Conservation (phyloP, 2,888 invertebrate species). For the Parasteatoda lunata region DNA sequence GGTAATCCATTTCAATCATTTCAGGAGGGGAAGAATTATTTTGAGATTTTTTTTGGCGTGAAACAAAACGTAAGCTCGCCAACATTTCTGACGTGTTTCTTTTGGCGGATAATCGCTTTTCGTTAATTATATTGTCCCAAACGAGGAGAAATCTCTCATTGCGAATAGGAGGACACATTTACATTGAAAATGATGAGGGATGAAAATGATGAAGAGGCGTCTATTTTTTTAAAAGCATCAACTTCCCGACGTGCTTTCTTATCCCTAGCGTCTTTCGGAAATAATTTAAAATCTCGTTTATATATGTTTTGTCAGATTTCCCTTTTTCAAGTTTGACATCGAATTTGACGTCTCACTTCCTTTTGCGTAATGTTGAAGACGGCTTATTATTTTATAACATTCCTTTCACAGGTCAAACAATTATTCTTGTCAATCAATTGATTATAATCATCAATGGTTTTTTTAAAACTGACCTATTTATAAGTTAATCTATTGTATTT, state of each 20-base stretch:
- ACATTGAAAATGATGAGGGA: not conserved
- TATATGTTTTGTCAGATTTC: too few species aligned
- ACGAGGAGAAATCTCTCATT: slow-evolving; percentile 2
- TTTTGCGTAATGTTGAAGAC: too few species aligned
- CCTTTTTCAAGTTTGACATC: too few species aligned
- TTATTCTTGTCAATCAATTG: too few species aligned
- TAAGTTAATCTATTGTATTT: too few species aligned
- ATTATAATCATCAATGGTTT: too few species aligned
- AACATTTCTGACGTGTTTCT: not conserved
- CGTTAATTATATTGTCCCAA: slow-evolving; percentile 5
- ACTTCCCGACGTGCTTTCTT: not conserved
- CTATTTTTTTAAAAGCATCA: not conserved
- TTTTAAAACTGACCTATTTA: too few species aligned
- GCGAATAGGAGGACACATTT: not conserved
- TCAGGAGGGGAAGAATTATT: not conserved
- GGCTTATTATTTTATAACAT: too few species aligned
- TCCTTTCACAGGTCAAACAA: too few species aligned
- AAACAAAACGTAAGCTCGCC: not conserved
- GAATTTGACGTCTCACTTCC: too few species aligned
- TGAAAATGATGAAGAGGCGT: not conserved
- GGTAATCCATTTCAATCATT: slow-evolving; percentile 2
- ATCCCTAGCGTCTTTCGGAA: too few species aligned
- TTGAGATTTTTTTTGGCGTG: not conserved
- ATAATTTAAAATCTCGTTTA: too few species aligned
- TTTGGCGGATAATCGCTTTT: slow-evolving; percentile 2